Base-by-base conservation (phyloP, 2,113 vertebrate genomes). In the Paracanthobrama guichenoti region DNA sequence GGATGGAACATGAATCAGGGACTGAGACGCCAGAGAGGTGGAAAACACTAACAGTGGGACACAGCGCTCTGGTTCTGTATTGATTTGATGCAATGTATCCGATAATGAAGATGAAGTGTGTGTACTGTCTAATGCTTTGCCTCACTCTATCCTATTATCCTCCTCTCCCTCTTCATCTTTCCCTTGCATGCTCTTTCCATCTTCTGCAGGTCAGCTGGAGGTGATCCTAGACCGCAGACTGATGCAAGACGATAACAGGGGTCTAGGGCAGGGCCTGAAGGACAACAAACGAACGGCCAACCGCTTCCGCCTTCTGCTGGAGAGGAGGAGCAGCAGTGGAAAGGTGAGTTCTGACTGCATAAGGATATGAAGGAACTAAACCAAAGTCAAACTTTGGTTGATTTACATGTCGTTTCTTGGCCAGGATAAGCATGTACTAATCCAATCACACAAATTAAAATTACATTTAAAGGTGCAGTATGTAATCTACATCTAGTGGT, bases 241-340 rank as follows among this genome's bases (percentile, higher is more conserved):
- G 50, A 97, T 99, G 96, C 98, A 99, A 91, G 98, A 99, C 2
- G 98, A 99, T 93, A 99, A 99, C 88, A 95, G 98, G 0, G 98
- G 98, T 74, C 94, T 99, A 4, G 98, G 98, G 83, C 98, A 99
- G 55, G 98, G 98, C 1, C 94, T 99, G 85, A 99, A 98, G 93
- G 98, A 99, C 94, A 99, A 99, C 93, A 99, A 98, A 85, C 92
- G 93, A 57, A 98, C 96, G 0, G 93, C 93, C 86, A 98, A 97
- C 92, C 93, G 88, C 6, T 99, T 99, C 93, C 96, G 98, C 22
- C 94, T 99, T 53, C 95, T 98, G 79, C 86, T 98, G 86, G 98
- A 99, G 85, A 95, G 91, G 83, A 94, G 96, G 35, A 89, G 93
- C 8, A 57, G 44, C 0, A 91, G 93, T 84, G 95, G 85, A 74